Conservation (phyloP, 1,140 invertebrate genomes). For the Pseudomyrmex gracilis region DNA sequence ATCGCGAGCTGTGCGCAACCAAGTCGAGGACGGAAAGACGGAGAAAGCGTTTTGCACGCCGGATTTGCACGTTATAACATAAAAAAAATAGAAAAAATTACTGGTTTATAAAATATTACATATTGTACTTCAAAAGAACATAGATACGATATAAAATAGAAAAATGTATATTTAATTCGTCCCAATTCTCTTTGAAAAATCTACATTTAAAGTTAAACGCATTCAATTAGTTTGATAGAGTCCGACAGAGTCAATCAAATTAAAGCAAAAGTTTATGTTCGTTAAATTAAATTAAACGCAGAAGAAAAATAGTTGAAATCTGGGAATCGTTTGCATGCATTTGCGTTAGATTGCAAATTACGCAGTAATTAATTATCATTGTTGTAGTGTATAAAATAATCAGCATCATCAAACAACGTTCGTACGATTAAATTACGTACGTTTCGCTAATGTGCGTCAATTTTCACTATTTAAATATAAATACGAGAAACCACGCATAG, state of each 20-base stretch:
- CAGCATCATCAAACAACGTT: slow-evolving; percentile 4
- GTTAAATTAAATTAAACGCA: neutral
- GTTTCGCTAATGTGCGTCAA: neutral
- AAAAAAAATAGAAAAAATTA: neutral
- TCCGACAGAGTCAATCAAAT: too few species aligned
- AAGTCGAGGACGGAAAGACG: slow-evolving; percentile 15
- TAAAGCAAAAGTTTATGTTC: too few species aligned
- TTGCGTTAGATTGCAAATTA: slow-evolving; percentile 25
- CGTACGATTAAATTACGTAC: slow-evolving; percentile 4
- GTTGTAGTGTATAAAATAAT: neutral
- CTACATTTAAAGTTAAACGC: too few species aligned
- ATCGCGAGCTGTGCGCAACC: slow-evolving; percentile 8
- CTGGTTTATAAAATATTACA: neutral
- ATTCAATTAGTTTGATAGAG: too few species aligned
- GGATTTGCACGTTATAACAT: neutral
- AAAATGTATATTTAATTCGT: too few species aligned
- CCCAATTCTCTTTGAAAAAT: too few species aligned
- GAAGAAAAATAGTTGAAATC: slow-evolving; percentile 1
- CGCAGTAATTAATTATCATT: slow-evolving; percentile 21
- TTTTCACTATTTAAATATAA: slow-evolving; percentile 1
- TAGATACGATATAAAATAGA: neutral
- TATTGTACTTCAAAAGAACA: neutral
- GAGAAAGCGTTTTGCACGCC: neutral
- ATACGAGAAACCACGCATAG: neutral
- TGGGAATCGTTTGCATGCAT: neutral